A percentile compares a stretch with the other conserved stretches of the same genome.
Evolutionary conservation across 2,113 vertebrate species (phyloP).

Genomic region (Perca fluviatilis): DNA sequence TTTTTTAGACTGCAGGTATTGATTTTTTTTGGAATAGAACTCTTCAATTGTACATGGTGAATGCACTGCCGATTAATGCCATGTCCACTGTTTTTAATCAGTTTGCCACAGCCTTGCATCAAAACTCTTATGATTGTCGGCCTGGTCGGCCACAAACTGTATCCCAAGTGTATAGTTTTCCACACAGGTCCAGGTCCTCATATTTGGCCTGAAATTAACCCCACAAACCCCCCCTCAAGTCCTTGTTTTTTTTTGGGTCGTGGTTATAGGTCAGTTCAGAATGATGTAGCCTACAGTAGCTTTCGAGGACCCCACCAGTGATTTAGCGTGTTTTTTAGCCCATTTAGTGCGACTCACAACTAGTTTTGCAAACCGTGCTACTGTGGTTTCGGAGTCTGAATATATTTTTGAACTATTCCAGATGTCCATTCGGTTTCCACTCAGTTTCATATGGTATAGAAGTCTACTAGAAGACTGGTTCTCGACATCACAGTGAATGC

Average conservation of each 20-base stretch:
- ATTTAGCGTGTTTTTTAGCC: neutral
- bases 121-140: constrained; percentile 53
- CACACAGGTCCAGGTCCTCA: constrained; percentile 26
- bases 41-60: constrained; percentile 36
- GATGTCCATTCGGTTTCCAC: neutral
- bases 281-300: too few relatives aligned
- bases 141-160: constrained; percentile 41
- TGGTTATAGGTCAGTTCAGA: neutral
- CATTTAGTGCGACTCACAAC: neutral
- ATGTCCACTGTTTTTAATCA: constrained; percentile 38
- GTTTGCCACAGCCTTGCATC: constrained; percentile 55
- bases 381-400: constrained; percentile 34
- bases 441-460: neutral
- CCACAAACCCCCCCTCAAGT: neutral
- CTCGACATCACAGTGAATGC: neutral
- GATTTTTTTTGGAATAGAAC: constrained; percentile 15
- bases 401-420: constrained; percentile 31
- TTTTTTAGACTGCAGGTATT: neutral
- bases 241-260: too few relatives aligned
- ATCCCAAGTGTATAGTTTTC: constrained; percentile 3
- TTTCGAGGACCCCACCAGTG: neutral
- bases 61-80: constrained; percentile 68
- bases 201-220: neutral
- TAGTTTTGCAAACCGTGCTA: neutral
- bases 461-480: neutral